A percentile compares a stretch with the other conserved stretches of the same genome.
phyloP scores from a whole-genome alignment of 2,888 invertebrate genomes.

The Coelogynopora nodosa region DNA sequence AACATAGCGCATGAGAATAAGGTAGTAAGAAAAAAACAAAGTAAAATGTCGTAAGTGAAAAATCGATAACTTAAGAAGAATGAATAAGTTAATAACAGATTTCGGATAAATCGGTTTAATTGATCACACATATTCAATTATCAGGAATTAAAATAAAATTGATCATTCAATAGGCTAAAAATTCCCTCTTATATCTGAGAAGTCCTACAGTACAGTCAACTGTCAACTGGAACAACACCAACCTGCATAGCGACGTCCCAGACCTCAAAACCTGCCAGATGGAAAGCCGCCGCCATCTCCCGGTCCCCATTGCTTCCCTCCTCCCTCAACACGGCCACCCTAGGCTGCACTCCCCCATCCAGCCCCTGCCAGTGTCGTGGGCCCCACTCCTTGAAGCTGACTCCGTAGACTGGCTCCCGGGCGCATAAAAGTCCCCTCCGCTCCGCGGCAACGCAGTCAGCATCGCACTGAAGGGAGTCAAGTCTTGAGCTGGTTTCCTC shows the following conservation, averaged over 20 bases:
- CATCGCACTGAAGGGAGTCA: conserved; percentile 78
- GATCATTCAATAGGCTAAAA: no score
- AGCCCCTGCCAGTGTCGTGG: conserved; percentile 76
- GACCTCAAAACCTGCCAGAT: conserved; percentile 79
- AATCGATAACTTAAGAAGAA: no score
- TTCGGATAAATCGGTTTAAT: no score
- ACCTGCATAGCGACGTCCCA: conserved; percentile 86
- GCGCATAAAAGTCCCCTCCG: conserved; percentile 68
- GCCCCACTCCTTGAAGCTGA: neutral
- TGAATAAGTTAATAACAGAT: no score
- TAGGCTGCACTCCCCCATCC: conserved; percentile 80
- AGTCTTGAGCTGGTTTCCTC: conserved; percentile 88
- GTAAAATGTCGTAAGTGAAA: no score
- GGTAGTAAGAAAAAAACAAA: no score
- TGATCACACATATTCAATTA: no score
- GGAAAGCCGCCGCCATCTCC: conserved; percentile 85
- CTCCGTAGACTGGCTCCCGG: conserved; percentile 70
- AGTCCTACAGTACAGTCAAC: no score
- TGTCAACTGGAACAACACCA: no score
- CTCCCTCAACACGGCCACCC: conserved; percentile 89
- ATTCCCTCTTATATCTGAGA: no score
- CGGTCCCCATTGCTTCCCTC: conserved; percentile 95
- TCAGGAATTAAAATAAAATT: no score
- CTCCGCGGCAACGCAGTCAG: conserved; percentile 75
- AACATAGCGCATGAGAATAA: no score